Evolutionary conservation across 2,113 vertebrate species (phyloP).

Genomic region (Ictidomys tridecemlineatus): DNA sequence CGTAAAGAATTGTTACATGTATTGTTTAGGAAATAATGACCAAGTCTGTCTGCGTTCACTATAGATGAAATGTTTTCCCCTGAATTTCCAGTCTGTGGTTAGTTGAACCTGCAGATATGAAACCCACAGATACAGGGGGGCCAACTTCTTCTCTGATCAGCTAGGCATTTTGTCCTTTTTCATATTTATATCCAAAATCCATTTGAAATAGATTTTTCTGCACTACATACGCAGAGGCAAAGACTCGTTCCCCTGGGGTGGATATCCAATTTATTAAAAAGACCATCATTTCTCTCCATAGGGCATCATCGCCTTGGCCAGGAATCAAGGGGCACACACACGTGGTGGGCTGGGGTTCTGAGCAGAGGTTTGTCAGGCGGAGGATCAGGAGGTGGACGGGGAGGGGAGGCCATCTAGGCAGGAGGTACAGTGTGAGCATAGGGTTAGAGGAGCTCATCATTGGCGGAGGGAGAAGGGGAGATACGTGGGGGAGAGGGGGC

Average conservation of each 20-base stretch:
- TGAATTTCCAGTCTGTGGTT: background rate
- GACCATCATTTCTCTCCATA: background rate
- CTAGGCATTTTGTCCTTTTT: slow-evolving; percentile 36
- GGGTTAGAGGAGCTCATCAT: background rate
- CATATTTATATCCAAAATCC: slow-evolving; percentile 50
- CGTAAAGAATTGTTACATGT: background rate
- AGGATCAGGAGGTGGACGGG: background rate
- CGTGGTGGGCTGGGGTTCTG: background rate
- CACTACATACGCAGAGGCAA: background rate
- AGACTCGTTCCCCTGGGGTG: background rate
- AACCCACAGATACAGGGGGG: background rate
- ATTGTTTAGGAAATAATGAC: background rate
- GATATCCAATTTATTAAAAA: background rate
- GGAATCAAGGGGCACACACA: background rate
- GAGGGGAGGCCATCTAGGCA: background rate
- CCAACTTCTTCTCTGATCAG: background rate
- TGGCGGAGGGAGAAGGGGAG: background rate
- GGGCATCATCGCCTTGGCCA: background rate
- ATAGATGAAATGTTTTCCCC: background rate
- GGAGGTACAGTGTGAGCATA: background rate
- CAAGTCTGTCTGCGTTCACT: background rate
- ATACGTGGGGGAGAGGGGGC: background rate
- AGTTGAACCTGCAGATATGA: background rate
- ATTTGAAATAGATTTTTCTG: slow-evolving; percentile 22
- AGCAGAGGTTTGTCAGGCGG: background rate